Percentiles rank a stretch among this genome's conserved stretches.
phyloP scores from a whole-genome alignment of 2,888 invertebrate species.

The Biston betularia region DNA sequence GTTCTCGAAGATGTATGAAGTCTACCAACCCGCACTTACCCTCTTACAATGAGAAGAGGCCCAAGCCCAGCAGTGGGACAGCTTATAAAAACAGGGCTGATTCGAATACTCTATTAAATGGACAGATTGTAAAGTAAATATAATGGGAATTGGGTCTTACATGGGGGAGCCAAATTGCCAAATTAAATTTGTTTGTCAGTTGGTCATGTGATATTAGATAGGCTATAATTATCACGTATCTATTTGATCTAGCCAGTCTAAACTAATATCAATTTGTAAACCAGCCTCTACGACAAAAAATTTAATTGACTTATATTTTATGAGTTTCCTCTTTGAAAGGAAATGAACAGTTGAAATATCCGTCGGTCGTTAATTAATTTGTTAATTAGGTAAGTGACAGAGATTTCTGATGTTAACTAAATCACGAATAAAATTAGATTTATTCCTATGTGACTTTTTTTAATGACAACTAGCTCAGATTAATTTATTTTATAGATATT shows the following conservation, averaged over 20 bases:
- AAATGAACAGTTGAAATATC: conserved; percentile 43
- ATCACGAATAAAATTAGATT: conserved; percentile 8
- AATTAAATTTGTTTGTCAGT: too few species aligned
- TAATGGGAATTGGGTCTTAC: too few species aligned
- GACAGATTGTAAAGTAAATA: too few species aligned
- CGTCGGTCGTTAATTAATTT: conserved; percentile 39
- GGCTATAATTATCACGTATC: not conserved
- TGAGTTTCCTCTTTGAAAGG: conserved; percentile 39
- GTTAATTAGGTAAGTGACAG: conserved; percentile 26
- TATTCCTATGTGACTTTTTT: conserved; percentile 1
- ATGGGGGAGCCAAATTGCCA: too few species aligned
- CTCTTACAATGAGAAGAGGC: too few species aligned
- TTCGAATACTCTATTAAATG: too few species aligned
- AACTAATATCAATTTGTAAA: conserved; percentile 22
- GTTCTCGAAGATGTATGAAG: too few species aligned
- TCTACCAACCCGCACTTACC: too few species aligned
- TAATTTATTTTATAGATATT: not conserved
- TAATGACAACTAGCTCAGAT: not conserved
- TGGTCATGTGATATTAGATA: too few species aligned
- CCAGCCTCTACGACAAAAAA: conserved; percentile 14
- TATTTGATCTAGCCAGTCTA: not conserved
- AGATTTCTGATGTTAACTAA: conserved; percentile 11
- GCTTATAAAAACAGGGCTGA: too few species aligned
- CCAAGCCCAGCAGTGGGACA: too few species aligned
- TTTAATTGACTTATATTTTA: conserved; percentile 29